Percentiles rank a stretch among this genome's conserved stretches.
Conservation (phyloP, 2,888 invertebrate genomes). For the Sinhomidia bicolor region DNA sequence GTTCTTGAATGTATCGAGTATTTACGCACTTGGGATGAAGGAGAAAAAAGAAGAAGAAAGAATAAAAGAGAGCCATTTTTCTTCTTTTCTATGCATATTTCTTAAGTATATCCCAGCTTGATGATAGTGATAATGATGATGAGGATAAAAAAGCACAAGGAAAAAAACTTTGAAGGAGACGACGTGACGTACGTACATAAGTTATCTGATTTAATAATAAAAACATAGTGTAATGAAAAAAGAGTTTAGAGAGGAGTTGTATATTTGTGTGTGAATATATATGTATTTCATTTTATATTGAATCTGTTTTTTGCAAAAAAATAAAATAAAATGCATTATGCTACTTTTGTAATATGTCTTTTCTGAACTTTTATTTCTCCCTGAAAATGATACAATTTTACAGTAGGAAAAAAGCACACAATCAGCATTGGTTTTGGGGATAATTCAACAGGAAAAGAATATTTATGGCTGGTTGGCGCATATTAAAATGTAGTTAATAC, state of each 20-base stretch:
- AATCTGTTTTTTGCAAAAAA: too few relatives aligned
- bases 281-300: too few relatives aligned
- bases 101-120: too few relatives aligned
- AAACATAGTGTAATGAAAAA: neutral
- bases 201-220: neutral
- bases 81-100: neutral
- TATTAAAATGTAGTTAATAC: slow-evolving; percentile 11
- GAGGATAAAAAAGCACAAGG: too few relatives aligned
- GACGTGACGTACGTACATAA: neutral
- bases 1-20: neutral
- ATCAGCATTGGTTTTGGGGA: neutral
- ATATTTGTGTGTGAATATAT: too few relatives aligned
- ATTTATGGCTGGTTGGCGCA: neutral
- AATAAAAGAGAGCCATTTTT: neutral
- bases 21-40: neutral
- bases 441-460: slow-evolving; percentile 7
- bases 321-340: too few relatives aligned
- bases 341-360: too few relatives aligned
- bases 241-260: neutral
- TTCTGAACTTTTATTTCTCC: too few relatives aligned
- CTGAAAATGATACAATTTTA: too few relatives aligned
- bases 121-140: too few relatives aligned
- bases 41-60: neutral
- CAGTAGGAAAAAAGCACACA: neutral
- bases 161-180: too few relatives aligned